Percentiles rank a stretch among this genome's conserved stretches.
Conservation (phyloP, 2,113 vertebrate genomes). For the Nothoprocta pentlandii region DNA sequence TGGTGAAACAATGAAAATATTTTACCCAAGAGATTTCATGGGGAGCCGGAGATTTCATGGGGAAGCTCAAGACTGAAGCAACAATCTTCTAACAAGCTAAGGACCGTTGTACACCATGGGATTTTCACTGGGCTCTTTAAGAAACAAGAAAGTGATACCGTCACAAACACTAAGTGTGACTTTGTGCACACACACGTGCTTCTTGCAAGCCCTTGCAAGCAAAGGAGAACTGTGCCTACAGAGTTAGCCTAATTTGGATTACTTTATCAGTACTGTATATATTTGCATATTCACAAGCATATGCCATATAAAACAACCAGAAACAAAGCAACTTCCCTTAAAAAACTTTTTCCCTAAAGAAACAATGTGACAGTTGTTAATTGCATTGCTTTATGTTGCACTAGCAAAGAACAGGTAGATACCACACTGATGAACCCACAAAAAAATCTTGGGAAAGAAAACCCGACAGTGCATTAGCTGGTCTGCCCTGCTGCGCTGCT, state of each 20-base stretch:
- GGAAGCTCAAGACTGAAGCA: neutral
- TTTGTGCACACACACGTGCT: neutral
- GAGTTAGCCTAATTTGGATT: neutral
- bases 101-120: neutral
- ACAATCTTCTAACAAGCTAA: neutral
- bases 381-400: rapidly evolving
- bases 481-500: neutral
- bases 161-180: neutral
- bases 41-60: neutral
- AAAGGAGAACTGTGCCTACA: neutral
- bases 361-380: neutral
- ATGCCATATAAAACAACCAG: neutral
- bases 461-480: neutral
- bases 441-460: neutral
- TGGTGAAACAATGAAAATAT: neutral
- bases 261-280: neutral
- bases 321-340: neutral
- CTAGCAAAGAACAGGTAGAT: neutral
- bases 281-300: neutral
- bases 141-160: neutral
- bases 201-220: neutral
- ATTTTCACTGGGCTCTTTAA: neutral
- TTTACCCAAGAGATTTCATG: neutral
- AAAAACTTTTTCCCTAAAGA: neutral
- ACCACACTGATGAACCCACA: neutral